These are phyloP conservation scores for Halictus rubicundus DNA, from an alignment of 1,140 invertebrate species.

Conservation along the genomic window DNA sequence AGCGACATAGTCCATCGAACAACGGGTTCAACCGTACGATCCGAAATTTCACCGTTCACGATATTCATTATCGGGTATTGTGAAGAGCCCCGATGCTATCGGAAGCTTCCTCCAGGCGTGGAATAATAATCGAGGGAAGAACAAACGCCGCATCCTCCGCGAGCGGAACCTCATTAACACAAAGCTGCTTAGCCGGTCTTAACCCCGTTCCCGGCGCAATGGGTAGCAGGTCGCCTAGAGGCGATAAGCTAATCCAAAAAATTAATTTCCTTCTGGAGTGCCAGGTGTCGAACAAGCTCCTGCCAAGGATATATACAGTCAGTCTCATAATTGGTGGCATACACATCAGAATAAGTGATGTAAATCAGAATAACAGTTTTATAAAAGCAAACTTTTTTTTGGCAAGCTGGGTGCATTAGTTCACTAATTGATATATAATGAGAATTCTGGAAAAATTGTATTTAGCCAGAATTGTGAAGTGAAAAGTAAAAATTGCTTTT, in stretches of 20 bases:
- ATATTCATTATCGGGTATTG: neutral
- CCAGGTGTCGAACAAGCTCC: constrained; percentile 72
- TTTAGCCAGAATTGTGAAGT: no score
- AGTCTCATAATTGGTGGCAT: no score
- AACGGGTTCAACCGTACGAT: neutral
- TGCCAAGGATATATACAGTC: constrained; percentile 19
- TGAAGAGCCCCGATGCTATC: constrained; percentile 42
- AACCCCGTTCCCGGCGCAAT: constrained; percentile 69
- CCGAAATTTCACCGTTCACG: neutral
- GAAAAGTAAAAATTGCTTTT: no score
- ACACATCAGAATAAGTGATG: no score
- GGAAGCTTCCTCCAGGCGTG: constrained; percentile 16
- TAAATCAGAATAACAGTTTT: no score
- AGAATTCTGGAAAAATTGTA: no score
- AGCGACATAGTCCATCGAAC: no score
- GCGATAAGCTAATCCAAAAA: constrained; percentile 79
- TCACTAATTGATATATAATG: no score
- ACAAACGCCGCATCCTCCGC: constrained; percentile 47
- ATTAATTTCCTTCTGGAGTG: constrained; percentile 75
- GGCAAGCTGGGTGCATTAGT: no score
- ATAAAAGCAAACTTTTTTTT: no score
- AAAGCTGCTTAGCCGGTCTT: constrained; percentile 73
- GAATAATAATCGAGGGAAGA: constrained; percentile 43
- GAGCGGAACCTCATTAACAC: constrained; percentile 72
- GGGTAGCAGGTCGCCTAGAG: constrained; percentile 68